A percentile compares a stretch with the other conserved stretches of the same genome.
phyloP scores from a whole-genome alignment of 2,888 invertebrate genomes.

The Chymomyza caudatula region DNA sequence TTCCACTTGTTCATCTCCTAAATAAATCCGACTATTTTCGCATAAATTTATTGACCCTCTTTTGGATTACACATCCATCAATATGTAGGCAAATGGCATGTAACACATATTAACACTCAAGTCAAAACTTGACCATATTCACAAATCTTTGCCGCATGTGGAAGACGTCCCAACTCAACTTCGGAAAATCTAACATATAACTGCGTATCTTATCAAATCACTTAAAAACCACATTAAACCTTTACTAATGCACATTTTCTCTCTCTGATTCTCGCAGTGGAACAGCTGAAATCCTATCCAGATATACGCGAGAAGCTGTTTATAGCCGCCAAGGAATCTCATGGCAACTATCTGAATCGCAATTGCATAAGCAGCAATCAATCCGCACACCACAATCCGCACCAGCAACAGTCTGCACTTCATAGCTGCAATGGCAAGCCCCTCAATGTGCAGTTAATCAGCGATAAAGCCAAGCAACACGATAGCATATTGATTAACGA shows the following conservation, averaged over 20 bases:
- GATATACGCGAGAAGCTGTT: constrained; percentile 84
- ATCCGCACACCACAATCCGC: neutral
- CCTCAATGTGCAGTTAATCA: constrained; percentile 5
- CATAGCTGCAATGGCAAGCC: constrained; percentile 26
- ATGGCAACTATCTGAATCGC: constrained; percentile 78
- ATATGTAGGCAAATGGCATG: too few relatives aligned
- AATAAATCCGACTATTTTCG: too few relatives aligned
- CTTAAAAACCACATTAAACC: too few relatives aligned
- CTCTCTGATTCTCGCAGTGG: constrained; percentile 79
- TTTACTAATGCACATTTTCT: neutral
- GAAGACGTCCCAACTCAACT: too few relatives aligned
- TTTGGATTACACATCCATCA: too few relatives aligned
- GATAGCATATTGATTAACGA: constrained; percentile 72
- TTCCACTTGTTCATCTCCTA: too few relatives aligned
- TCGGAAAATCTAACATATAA: too few relatives aligned
- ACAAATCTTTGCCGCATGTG: too few relatives aligned
- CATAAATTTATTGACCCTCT: too few relatives aligned
- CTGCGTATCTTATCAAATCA: too few relatives aligned
- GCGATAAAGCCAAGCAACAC: constrained; percentile 48
- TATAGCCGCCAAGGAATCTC: constrained; percentile 82
- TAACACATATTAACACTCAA: too few relatives aligned
- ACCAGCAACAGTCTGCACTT: constrained; percentile 4
- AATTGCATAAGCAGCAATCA: constrained; percentile 59
- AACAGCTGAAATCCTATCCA: constrained; percentile 85
- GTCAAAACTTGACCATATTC: too few relatives aligned